Evolutionary conservation across 1,140 invertebrate genomes (phyloP).

Genomic region (Thalassaphorura encarpata): DNA sequence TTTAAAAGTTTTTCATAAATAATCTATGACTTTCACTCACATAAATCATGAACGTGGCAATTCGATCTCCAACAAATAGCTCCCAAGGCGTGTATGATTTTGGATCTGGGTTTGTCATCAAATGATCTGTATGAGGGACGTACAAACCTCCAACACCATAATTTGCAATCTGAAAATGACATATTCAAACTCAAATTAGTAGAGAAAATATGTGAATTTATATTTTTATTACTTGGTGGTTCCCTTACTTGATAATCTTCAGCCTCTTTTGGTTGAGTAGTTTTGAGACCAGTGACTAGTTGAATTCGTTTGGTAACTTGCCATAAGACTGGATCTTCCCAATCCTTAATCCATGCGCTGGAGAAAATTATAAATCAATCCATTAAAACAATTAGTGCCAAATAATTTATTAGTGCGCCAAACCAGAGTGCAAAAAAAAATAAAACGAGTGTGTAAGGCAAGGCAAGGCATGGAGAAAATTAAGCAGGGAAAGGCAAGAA

Average conservation of each 20-base stretch:
- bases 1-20: conserved; percentile 5
- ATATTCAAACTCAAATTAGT: neutral
- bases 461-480: too few relatives aligned
- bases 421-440: too few relatives aligned
- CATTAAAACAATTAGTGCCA: too few relatives aligned
- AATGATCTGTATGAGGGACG: conserved; percentile 52
- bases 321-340: conserved; percentile 25
- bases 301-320: conserved; percentile 33
- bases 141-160: conserved; percentile 58
- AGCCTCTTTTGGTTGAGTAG: conserved; percentile 26
- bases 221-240: neutral
- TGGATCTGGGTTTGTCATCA: conserved; percentile 37
- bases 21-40: conserved; percentile 42
- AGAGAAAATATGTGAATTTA: neutral
- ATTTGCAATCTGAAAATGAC: conserved; percentile 42
- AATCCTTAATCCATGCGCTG: conserved; percentile 35
- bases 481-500: neutral
- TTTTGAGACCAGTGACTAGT: conserved; percentile 34
- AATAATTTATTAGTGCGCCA: too few relatives aligned
- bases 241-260: conserved; percentile 34
- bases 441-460: too few relatives aligned
- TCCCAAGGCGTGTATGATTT: conserved; percentile 34
- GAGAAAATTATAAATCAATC: conserved; percentile 3
- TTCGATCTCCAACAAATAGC: conserved; percentile 43
- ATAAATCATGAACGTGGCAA: conserved; percentile 49